Base-by-base conservation (phyloP, 2,888 invertebrate species). In the Dascillus cervinus region DNA sequence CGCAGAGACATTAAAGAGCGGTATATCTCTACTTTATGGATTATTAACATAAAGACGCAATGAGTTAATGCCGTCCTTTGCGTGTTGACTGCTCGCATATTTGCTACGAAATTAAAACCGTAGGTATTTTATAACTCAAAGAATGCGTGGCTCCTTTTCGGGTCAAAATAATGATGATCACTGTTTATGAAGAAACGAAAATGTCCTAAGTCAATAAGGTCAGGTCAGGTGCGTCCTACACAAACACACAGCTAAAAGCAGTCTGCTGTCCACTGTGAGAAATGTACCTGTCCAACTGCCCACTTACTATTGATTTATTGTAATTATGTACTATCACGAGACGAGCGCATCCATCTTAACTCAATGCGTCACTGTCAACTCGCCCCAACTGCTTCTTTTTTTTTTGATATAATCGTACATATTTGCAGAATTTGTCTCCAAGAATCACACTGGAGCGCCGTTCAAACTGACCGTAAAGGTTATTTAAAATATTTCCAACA, bases 251-350 rank as follows among this genome's bases (percentile, higher is more conserved):
- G 41, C 43, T 52, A 52, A 52, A 52, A 52, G 49, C 52, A 44
- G 50, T 44, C 46, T 44, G 43, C 40, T 52, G 52, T 52, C 49
- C 41, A 39, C 46, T 37, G 44, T 45, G 44, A 47, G 41, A 47
- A 44, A 47, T 47, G 46, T 46, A 52, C 50, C 52, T 50, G 50
- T 50, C 49, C 45, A 49, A 47, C 50, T 50, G 48, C 49, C 52
- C 52, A 52, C 52, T 52, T 50, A 49, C 46, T 48, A 49, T 50
- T 52, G 52, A 52, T 52, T 52, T 52, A 52, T 52, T 46, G 52
- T 52, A 50, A 52, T 47, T 47, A 47, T 47, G 46, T 45, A 47
- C 41, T 44, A 47, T 47, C 46, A 43, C 41, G 42, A 34, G 40
- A 43, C 31, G 34, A 31, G 34, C 34, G 46, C 47, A 49, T 49